Evolutionary conservation across 2,888 invertebrate species (phyloP).

Genomic region (Oxyscelio sp.): DNA sequence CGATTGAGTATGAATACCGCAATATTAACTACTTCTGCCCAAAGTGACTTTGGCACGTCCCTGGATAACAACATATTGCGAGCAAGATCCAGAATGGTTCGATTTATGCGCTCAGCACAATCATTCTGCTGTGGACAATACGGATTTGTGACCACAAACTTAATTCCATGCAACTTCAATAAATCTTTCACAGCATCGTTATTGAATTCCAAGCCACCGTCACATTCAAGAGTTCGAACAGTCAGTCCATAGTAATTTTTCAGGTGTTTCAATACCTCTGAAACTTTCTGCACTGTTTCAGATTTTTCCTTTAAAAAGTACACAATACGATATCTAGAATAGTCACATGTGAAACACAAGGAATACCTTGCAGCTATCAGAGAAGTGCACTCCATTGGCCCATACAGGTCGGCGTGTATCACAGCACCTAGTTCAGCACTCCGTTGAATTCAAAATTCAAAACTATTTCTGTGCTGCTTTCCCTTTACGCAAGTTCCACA

Average conservation of each 20-base stretch:
- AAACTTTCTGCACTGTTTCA: slow-evolving; percentile 74
- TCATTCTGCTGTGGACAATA: slow-evolving; percentile 79
- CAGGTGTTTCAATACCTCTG: slow-evolving; percentile 71
- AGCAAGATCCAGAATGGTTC: slow-evolving; percentile 32
- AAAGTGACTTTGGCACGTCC: slow-evolving; percentile 22
- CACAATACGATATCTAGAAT: slow-evolving; percentile 76
- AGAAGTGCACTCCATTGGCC: no score
- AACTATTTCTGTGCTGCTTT: no score
- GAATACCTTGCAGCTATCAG: slow-evolving; percentile 62
- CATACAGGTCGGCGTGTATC: no score
- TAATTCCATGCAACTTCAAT: slow-evolving; percentile 5
- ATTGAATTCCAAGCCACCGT: slow-evolving; percentile 24
- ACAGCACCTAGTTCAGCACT: no score
- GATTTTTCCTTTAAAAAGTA: slow-evolving; percentile 76
- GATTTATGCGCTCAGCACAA: slow-evolving; percentile 31
- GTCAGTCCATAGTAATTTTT: slow-evolving; percentile 55
- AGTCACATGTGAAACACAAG: slow-evolving; percentile 67
- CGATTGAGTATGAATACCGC: slow-evolving; percentile 69
- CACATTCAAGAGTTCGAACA: slow-evolving; percentile 19
- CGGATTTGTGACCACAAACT: slow-evolving; percentile 12
- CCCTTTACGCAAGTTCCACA: no score
- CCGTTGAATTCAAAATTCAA: no score
- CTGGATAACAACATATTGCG: slow-evolving; percentile 31
- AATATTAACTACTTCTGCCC: slow-evolving; percentile 58
- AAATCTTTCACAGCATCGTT: slow-evolving; percentile 20